Base-by-base conservation (phyloP, 2,888 invertebrate species). In the Ctenicera cuprea region DNA sequence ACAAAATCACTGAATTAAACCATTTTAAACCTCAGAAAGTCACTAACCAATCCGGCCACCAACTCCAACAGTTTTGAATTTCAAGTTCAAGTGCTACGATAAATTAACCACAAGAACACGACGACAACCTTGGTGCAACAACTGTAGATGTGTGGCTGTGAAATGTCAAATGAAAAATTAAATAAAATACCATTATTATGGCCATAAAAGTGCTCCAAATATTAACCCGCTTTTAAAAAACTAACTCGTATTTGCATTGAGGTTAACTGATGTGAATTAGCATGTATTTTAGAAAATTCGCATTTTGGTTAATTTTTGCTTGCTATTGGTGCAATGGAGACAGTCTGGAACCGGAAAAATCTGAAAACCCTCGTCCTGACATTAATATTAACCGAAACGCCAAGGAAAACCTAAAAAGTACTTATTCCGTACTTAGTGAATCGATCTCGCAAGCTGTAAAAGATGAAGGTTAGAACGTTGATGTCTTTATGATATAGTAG, bases 371-470 rank as follows among this genome's bases (percentile, higher is more conserved):
- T n/a, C 71, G 66, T 50, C 59, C 64, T 45, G 69, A 63, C 12
- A 76, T 75, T 12, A 62, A 78, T 64, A 73, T 74, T 22, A 67
- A 78, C 52, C 65, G 52, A 22, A 64, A 70, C 9, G 11, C n/a
- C n/a, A 79, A 74, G 33, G 76, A 77, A 64, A 79, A 75, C 72
- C 63, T 74, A 33, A 82, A 81, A 77, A 89, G 87, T 82, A 88
- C 88, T 41, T 88, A 88, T 77, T 87, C 88, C 77, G 83, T 88
- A 68, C 84, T 91, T 72, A 89, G 89, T 80, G 90, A 91, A 84
- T 89, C 90, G 77, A 87, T 90, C 86, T 89, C 90, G 50, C 88
- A 90, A 83, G 90, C 90, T 26, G 89, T 90, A 73, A 89, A 89
- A 79, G 89, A 90, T 80, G 91, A 91, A 83, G 89, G 91, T 90